Percentiles rank a stretch among this genome's conserved stretches.
phyloP scores from a whole-genome alignment of 2,113 vertebrate species.

The Paracanthobrama guichenoti region DNA sequence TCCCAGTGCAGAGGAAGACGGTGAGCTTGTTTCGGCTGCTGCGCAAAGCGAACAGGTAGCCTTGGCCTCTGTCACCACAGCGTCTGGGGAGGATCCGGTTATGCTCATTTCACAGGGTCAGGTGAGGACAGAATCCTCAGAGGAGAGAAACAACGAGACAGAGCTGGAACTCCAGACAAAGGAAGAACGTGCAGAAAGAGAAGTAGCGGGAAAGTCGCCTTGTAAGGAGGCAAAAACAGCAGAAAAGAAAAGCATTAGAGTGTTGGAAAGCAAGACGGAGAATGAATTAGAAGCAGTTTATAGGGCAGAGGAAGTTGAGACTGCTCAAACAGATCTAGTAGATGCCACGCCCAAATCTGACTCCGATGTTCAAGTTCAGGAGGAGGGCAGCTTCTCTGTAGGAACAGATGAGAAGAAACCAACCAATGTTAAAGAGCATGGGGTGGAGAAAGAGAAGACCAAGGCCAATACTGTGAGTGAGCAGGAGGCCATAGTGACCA shows the following conservation, averaged over 20 bases:
- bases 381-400: constrained; percentile 12
- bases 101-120: constrained; percentile 34
- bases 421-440: not conserved
- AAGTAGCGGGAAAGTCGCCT: not conserved
- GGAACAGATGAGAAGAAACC: constrained; percentile 31
- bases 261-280: not conserved
- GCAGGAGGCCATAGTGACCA: not conserved
- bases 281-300: constrained; percentile 26
- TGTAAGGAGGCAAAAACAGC: not conserved
- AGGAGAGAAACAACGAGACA: constrained; percentile 22
- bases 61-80: constrained; percentile 29
- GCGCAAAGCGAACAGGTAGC: constrained; percentile 29
- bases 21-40: constrained; percentile 14
- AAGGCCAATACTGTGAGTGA: constrained; percentile 20
- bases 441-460: not conserved
- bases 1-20: constrained; percentile 12
- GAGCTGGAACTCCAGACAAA: constrained; percentile 1
- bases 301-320: constrained; percentile 19
- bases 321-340: constrained; percentile 43
- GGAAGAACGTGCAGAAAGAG: not conserved
- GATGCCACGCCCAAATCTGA: constrained; percentile 40
- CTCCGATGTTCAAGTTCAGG: constrained; percentile 11
- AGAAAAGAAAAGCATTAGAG: not conserved
- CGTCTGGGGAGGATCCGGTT: constrained; percentile 43
- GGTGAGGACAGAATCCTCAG: constrained; percentile 39